A percentile compares a stretch with the other conserved stretches of the same genome.
phyloP scores from a whole-genome alignment of 2,888 invertebrate genomes.

The Thereva unica region DNA sequence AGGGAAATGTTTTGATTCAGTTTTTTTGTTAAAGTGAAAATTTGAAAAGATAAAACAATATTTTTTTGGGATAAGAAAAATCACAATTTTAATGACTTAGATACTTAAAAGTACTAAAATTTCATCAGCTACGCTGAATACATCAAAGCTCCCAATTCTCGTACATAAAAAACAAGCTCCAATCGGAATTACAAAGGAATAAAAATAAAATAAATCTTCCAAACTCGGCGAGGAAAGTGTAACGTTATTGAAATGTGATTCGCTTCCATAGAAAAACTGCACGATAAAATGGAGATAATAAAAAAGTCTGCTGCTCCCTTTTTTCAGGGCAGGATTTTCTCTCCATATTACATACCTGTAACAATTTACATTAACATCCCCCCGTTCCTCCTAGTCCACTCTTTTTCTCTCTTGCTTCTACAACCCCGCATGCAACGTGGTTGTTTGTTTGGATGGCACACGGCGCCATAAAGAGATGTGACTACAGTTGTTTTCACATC shows the following conservation, averaged over 20 bases:
- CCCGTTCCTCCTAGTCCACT: neutral
- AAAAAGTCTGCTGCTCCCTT: constrained; percentile 12
- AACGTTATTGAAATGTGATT: constrained; percentile 30
- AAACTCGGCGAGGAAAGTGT: neutral
- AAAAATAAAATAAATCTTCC: no score
- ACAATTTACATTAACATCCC: constrained; percentile 41
- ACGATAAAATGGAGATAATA: constrained; percentile 23
- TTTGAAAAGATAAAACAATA: no score
- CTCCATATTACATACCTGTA: constrained; percentile 36
- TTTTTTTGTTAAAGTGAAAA: no score
- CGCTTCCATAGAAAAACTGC: constrained; percentile 2
- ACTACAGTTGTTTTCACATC: constrained; percentile 53
- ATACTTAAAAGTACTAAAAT: no score
- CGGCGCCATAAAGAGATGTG: constrained; percentile 40
- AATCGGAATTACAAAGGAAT: no score
- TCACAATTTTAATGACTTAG: no score
- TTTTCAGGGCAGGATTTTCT: neutral
- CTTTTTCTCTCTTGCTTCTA: no score
- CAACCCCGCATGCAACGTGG: neutral
- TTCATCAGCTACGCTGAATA: no score
- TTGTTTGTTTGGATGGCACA: constrained; percentile 36
- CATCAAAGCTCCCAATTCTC: no score
- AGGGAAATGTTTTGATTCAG: no score
- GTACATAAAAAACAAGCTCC: no score
- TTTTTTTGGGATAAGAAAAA: no score